Conservation (phyloP, 2,797 vertebrate genomes). For the Saxicola maurus region DNA sequence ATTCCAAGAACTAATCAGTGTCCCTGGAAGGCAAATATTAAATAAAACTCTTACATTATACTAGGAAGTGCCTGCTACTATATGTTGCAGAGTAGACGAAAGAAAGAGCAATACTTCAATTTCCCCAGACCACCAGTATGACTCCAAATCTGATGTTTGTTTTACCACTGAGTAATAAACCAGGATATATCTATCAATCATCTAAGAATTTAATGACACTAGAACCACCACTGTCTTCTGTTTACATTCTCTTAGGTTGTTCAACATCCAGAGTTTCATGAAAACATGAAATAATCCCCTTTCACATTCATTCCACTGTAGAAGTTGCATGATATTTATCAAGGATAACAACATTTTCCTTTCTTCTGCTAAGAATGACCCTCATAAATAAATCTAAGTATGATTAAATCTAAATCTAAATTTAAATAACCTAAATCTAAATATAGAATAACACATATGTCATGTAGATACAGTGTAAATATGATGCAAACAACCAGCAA, state of each 20-base stretch:
- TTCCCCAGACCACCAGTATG: neutral
- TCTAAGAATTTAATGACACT: neutral
- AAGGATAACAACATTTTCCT: neutral
- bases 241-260: neutral
- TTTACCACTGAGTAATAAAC: neutral
- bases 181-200: neutral
- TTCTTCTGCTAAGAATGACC: neutral
- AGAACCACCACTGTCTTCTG: neutral
- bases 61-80: neutral
- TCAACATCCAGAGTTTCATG: neutral
- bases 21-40: neutral
- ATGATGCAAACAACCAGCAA: neutral
- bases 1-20: neutral
- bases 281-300: neutral
- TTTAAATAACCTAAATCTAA: neutral
- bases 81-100: neutral
- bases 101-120: neutral
- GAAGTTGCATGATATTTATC: neutral
- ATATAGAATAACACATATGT: neutral
- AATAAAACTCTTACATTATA: neutral
- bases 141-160: neutral
- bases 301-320: neutral
- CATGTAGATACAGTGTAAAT: neutral
- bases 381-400: neutral
- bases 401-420: neutral